phyloP scores from a whole-genome alignment of 2,113 vertebrate genomes.

The Pyxicephalus adspersus region DNA sequence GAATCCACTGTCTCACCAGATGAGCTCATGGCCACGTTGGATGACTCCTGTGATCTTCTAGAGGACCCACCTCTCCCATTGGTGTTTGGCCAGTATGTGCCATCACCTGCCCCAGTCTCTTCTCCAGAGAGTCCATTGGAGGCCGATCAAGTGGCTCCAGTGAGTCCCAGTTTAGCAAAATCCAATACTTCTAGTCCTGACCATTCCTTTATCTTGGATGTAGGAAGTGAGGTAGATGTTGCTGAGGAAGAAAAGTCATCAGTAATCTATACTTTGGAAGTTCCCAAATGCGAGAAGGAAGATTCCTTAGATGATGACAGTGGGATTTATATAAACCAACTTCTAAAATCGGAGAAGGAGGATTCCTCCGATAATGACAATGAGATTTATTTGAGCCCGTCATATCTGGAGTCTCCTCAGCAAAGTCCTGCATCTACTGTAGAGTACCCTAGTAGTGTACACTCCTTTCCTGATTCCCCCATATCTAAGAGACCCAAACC shows the following conservation, averaged over 20 bases:
- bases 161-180: constrained; percentile 64
- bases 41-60: constrained; percentile 81
- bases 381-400: constrained; percentile 76
- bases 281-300: constrained; percentile 72
- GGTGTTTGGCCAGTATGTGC: constrained; percentile 65
- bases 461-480: constrained; percentile 62
- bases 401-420: constrained; percentile 73
- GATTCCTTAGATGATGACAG: constrained; percentile 75
- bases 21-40: constrained; percentile 86
- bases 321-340: constrained; percentile 75
- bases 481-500: constrained; percentile 73
- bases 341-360: too few species aligned
- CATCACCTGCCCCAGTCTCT: constrained; percentile 66
- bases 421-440: constrained; percentile 67
- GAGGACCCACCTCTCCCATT: constrained; percentile 71
- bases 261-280: constrained; percentile 55
- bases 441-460: constrained; percentile 61
- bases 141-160: constrained; percentile 66
- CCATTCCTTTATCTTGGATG: constrained; percentile 72
- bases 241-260: constrained; percentile 76
- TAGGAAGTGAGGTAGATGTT: constrained; percentile 87
- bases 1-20: constrained; percentile 84
- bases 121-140: constrained; percentile 63
- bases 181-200: constrained; percentile 65
- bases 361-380: constrained; percentile 66